Evolutionary conservation across 2,797 vertebrate genomes (phyloP).

Genomic region (Labeo calbasu): DNA sequence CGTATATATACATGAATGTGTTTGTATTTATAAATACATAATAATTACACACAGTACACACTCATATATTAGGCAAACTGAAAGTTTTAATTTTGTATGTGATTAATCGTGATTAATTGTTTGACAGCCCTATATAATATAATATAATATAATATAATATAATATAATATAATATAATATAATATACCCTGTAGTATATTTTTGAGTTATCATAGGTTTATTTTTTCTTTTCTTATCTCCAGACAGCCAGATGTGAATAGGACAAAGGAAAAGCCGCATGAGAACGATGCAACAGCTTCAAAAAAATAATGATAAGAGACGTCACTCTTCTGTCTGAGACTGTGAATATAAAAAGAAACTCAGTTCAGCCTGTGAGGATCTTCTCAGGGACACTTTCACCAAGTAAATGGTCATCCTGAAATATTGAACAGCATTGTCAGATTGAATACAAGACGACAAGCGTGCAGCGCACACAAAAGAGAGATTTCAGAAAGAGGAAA

Average conservation of each 20-base stretch:
- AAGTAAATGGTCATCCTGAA: constrained; percentile 14
- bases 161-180: background rate
- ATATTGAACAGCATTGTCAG: constrained; percentile 27
- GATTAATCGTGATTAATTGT: too few relatives aligned
- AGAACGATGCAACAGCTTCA: background rate
- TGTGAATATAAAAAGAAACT: background rate
- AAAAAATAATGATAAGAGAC: background rate
- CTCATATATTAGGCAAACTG: too few relatives aligned
- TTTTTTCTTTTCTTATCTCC: background rate
- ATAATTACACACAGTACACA: too few relatives aligned
- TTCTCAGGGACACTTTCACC: background rate
- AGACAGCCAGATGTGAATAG: constrained; percentile 19
- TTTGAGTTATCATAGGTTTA: background rate
- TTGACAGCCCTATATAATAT: too few relatives aligned
- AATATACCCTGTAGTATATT: background rate
- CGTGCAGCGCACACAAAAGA: background rate
- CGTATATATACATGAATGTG: too few relatives aligned
- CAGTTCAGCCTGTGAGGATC: background rate
- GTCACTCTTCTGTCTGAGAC: background rate
- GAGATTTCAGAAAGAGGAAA: background rate
- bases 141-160: too few relatives aligned
- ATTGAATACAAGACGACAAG: constrained; percentile 2
- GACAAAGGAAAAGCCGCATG: background rate
- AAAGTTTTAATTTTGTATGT: too few relatives aligned
- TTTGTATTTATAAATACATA: too few relatives aligned